These are phyloP conservation scores for Tenualosa ilisha DNA, from an alignment of 2,797 vertebrate genomes.

Conservation along the genomic window DNA sequence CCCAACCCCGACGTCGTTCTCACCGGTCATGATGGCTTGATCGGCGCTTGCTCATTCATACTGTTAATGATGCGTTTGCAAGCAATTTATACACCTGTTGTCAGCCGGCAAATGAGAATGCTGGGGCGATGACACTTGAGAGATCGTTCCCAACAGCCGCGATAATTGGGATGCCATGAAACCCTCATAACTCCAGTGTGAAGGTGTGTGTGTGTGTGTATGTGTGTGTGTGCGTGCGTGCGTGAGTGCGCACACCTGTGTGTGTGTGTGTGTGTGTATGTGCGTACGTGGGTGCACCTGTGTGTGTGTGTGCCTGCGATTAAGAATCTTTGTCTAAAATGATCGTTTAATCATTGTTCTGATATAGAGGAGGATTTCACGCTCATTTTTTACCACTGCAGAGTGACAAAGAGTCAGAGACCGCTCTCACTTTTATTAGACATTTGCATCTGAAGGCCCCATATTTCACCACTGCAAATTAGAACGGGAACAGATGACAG, in stretches of 20 bases:
- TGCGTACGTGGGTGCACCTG: no score
- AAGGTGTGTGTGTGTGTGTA: neutral
- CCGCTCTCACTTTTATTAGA: neutral
- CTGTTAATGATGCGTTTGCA: slow-evolving; percentile 21
- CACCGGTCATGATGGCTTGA: neutral
- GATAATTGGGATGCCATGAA: slow-evolving; percentile 19
- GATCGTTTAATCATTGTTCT: slow-evolving; percentile 17
- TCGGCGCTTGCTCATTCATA: slow-evolving; percentile 12
- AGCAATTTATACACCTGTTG: slow-evolving; percentile 13
- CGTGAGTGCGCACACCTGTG: no score
- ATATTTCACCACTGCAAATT: neutral
- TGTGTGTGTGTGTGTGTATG: no score
- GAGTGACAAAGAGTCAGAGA: neutral
- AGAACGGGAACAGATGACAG: neutral
- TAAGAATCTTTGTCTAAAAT: neutral
- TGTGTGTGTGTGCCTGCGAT: neutral
- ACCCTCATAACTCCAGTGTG: slow-evolving; percentile 11
- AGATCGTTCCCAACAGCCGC: slow-evolving; percentile 17
- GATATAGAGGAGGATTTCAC: neutral
- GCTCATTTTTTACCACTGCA: neutral
- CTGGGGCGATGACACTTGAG: slow-evolving; percentile 19
- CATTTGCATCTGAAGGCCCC: neutral
- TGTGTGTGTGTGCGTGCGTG: no score
- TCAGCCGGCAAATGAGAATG: slow-evolving; percentile 8
- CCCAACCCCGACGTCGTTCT: neutral